These are phyloP conservation scores for Netelia virgata DNA, from an alignment of 2,888 invertebrate species.

Conservation along the genomic window DNA sequence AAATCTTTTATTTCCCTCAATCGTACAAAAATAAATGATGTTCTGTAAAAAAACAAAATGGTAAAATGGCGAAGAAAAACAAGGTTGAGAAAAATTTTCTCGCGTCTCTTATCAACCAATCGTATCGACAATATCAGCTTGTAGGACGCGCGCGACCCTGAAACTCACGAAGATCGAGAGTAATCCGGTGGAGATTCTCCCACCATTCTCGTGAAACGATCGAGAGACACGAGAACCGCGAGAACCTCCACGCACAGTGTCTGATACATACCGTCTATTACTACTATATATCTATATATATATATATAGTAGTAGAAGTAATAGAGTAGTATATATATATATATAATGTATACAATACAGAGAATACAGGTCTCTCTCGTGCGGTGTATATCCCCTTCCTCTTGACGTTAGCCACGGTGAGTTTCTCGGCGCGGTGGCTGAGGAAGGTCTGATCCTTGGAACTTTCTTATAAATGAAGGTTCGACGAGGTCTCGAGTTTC, in stretches of 20 bases:
- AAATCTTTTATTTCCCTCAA: no score
- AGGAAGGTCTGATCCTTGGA: conserved; percentile 82
- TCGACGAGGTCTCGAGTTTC: conserved; percentile 75
- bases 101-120: neutral
- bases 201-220: conserved; percentile 48
- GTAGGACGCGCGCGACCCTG: conserved; percentile 72
- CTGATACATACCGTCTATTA: conserved; percentile 24
- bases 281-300: neutral
- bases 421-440: conserved; percentile 48
- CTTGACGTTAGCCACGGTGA: conserved; percentile 4
- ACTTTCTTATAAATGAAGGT: conserved; percentile 84
- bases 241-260: conserved; percentile 38
- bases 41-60: neutral
- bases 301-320: neutral
- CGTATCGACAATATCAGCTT: neutral
- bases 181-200: conserved; percentile 51
- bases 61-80: neutral
- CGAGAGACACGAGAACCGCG: conserved; percentile 35
- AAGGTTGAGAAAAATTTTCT: neutral
- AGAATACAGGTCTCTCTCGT: conserved; percentile 22
- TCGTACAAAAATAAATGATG: no score
- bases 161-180: conserved; percentile 77
- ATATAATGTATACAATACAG: conserved; percentile 4
- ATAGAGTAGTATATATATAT: neutral
- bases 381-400: conserved; percentile 58